phyloP scores from a whole-genome alignment of 2,797 vertebrate species.

The Melopsittacus undulatus region DNA sequence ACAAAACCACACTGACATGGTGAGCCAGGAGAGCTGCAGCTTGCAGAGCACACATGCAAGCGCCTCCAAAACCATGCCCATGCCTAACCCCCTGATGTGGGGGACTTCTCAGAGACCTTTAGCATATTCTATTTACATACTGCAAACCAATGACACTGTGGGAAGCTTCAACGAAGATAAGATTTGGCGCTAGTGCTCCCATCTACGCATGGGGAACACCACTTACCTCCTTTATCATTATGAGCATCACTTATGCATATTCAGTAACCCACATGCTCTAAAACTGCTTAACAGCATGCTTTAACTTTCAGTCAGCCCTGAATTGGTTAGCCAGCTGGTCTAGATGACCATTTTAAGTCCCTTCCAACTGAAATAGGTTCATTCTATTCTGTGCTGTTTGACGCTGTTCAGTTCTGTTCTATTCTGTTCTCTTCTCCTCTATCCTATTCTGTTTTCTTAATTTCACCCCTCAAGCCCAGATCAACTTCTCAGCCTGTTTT shows the following conservation, averaged over 20 bases:
- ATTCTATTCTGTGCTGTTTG: not conserved
- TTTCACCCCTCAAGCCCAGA: not conserved
- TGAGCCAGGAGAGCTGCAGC: not conserved
- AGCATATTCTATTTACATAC: fast-evolving
- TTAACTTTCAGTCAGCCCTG: not conserved
- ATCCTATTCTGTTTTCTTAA: not conserved
- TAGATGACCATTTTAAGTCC: not conserved
- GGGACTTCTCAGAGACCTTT: not conserved
- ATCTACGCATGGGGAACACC: not conserved
- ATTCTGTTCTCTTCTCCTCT: not conserved
- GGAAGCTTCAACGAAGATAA: not conserved
- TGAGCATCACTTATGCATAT: not conserved
- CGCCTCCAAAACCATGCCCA: not conserved
- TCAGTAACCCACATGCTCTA: not conserved
- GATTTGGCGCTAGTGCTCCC: not conserved
- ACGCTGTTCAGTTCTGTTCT: too few relatives aligned
- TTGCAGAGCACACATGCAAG: fast-evolving
- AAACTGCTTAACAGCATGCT: not conserved
- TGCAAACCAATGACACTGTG: not conserved
- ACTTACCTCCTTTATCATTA: not conserved
- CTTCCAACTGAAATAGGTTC: not conserved
- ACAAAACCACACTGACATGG: fast-evolving
- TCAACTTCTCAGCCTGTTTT: not conserved
- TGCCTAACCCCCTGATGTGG: not conserved
- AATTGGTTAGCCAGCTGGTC: not conserved